A percentile compares a stretch with the other conserved stretches of the same genome.
Conservation (phyloP, 2,113 vertebrate genomes). For the Buteo buteo region DNA sequence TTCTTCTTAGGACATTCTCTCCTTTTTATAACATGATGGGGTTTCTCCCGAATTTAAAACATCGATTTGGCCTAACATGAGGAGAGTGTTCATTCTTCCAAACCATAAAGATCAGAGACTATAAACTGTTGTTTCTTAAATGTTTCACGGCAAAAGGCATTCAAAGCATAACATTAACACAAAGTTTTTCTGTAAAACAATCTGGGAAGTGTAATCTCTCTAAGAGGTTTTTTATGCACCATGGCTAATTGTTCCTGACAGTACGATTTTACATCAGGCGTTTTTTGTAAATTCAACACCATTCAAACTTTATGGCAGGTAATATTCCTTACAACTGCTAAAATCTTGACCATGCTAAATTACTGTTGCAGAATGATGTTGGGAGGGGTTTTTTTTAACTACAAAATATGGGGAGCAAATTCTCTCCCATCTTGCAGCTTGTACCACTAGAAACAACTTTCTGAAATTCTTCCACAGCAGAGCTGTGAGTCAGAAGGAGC, state of each 20-base stretch:
- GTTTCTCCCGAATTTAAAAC: slow-evolving; percentile 58
- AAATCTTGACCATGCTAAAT: slow-evolving; percentile 16
- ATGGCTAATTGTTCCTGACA: slow-evolving; percentile 64
- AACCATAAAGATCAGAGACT: slow-evolving; percentile 70
- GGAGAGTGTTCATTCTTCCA: slow-evolving; percentile 30
- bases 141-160: slow-evolving; percentile 59
- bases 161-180: slow-evolving; percentile 68
- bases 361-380: not conserved
- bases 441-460: not conserved
- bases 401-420: not conserved
- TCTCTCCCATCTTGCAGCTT: not conserved
- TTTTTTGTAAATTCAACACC: slow-evolving; percentile 39
- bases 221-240: slow-evolving; percentile 62
- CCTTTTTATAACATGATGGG: slow-evolving; percentile 32
- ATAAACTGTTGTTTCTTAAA: slow-evolving; percentile 65
- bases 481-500: not conserved
- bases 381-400: not conserved
- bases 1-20: slow-evolving; percentile 53
- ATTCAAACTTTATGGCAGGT: slow-evolving; percentile 38
- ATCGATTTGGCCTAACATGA: slow-evolving; percentile 29
- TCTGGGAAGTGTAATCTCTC: slow-evolving; percentile 55
- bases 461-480: not conserved
- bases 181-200: slow-evolving; percentile 65
- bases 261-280: slow-evolving; percentile 52
- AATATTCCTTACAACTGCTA: slow-evolving; percentile 24